phyloP scores from a whole-genome alignment of 1,140 invertebrate species.

The Nylanderia fulva region DNA sequence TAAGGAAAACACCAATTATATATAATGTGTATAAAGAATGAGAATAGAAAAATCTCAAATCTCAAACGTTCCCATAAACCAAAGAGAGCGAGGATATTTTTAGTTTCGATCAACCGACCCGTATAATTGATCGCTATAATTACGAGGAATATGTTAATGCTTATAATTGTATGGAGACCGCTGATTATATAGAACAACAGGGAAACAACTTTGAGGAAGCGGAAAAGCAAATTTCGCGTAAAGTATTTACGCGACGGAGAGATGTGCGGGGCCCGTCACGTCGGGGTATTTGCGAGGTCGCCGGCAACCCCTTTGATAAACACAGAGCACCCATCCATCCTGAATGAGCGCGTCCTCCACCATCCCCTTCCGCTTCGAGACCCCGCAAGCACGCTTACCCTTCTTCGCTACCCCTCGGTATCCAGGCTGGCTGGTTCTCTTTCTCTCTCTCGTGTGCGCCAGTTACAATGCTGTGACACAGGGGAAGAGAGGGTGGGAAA shows the following conservation, averaged over 20 bases:
- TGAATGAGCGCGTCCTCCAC: constrained; percentile 60
- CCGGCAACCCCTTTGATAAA: constrained; percentile 72
- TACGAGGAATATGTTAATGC: neutral
- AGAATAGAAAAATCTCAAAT: neutral
- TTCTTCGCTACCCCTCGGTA: constrained; percentile 41
- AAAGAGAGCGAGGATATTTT: neutral
- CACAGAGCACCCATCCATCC: constrained; percentile 54
- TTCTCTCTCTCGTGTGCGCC: constrained; percentile 56
- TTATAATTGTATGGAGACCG: neutral
- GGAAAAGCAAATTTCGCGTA: constrained; percentile 43
- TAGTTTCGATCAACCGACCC: neutral
- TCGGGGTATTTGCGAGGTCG: constrained; percentile 64
- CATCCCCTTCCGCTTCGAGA: constrained; percentile 1
- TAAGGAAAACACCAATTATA: neutral
- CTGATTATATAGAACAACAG: constrained; percentile 9
- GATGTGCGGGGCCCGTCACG: constrained; percentile 26
- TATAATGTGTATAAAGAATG: neutral
- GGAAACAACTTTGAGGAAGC: constrained; percentile 2
- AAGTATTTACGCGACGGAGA: constrained; percentile 41
- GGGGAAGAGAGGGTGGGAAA: constrained; percentile 54
- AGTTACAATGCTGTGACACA: constrained; percentile 63
- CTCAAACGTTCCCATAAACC: neutral
- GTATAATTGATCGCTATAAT: neutral
- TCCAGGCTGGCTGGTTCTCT: constrained; percentile 46
- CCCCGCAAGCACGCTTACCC: constrained; percentile 11